Conservation (phyloP, 2,797 vertebrate genomes). For the Sciaenops ocellatus region DNA sequence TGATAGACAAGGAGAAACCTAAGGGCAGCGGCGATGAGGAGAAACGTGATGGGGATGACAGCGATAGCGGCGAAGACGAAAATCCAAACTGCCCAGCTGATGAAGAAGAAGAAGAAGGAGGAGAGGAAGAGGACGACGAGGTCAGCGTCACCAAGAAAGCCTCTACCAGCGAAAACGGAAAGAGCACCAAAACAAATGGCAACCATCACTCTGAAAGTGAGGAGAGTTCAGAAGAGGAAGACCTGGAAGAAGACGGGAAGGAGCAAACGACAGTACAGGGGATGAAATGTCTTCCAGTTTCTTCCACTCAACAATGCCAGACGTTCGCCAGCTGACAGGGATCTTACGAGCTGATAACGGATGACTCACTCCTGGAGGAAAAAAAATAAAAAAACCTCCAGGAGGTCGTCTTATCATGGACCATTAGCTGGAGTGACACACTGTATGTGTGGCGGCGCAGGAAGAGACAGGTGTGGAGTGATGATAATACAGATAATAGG, state of each 20-base stretch:
- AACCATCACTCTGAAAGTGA: conserved; percentile 57
- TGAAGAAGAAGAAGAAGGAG: conserved; percentile 38
- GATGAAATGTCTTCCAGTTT: conserved; percentile 35
- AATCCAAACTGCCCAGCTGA: conserved; percentile 37
- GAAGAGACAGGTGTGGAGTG: conserved; percentile 15
- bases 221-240: conserved; percentile 79
- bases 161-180: conserved; percentile 9
- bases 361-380: neutral
- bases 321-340: conserved; percentile 72
- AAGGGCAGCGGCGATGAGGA: neutral
- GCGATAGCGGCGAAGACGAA: conserved; percentile 54
- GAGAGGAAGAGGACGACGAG: conserved; percentile 58
- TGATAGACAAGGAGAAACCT: conserved; percentile 64
- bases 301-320: conserved; percentile 33
- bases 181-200: conserved; percentile 40
- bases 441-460: neutral
- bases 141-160: conserved; percentile 72
- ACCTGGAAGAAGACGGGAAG: conserved; percentile 37
- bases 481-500: neutral
- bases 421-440: conserved; percentile 12
- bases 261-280: conserved; percentile 13
- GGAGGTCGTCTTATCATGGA: conserved; percentile 1
- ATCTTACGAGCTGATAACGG: neutral
- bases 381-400: neutral
- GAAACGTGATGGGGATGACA: conserved; percentile 10